Base-by-base conservation (phyloP, 35 echinoderm and acorn worm species). In the Apostichopus parvimensis region DNA sequence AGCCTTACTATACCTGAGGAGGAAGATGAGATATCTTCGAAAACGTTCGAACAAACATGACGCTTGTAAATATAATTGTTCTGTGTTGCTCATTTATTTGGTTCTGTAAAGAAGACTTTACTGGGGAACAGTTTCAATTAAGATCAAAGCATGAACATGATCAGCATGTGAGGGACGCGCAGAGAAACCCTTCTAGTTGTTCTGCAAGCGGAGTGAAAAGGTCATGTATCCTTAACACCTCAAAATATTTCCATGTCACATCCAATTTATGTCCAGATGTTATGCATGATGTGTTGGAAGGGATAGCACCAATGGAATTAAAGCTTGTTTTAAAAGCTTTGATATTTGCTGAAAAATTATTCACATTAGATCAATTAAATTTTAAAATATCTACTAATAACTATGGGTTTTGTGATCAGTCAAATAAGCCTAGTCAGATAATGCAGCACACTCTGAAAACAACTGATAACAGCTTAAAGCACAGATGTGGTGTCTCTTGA, bases 161-260 rank as follows among this genome's bases (percentile, higher is more conserved):
- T 83, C 56, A 15, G 23, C 78, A 92, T 65, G 57, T 92, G n/a
- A 13, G 52, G 9, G 79, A 92, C 8, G 77, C 79, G 5, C 52
- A 54, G n/a, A 60, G 77, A 21, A 79, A 92, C 28, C 25, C 79
- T 60, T 10, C 45, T 6, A 21, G n/a, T 9, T 13, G 28, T 23
- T 6, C 91, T 61, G 17, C 60, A 23, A 80, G 76, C 57, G 91
- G 91, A 56, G 91, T 92, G n/a, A 92, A 92, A 53, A 83, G 91
- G 57, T 77, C 57, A 14, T 57, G 91, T 60, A 83, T 83, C 15
- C 57, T 92, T 8, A 92, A 92, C n/a, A 73, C 60, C 6, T 71
- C 78, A 79, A 79, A 21, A 79, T 79, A 79, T 21, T 79, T 79
- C 78, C 78, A 79, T 79, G 78, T 79, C 11, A 79, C 78, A 15